These are phyloP conservation scores for Volucella inflata DNA, from an alignment of 2,888 invertebrate species.

Conservation along the genomic window DNA sequence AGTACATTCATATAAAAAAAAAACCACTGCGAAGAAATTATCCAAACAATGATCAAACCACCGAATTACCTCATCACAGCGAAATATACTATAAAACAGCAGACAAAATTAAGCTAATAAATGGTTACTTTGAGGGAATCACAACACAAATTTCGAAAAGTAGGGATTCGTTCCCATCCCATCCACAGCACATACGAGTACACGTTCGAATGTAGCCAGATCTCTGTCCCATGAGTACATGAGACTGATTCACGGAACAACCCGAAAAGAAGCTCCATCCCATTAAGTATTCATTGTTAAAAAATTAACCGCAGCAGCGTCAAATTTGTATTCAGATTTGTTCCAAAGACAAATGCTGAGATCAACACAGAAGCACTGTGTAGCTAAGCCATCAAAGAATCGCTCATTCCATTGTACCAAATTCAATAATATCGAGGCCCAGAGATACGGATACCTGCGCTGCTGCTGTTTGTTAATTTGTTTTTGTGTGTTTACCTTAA, in stretches of 20 bases:
- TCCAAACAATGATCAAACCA: not conserved
- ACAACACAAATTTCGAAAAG: conserved; percentile 28
- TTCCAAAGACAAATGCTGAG: conserved; percentile 56
- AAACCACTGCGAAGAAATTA: no score
- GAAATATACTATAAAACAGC: not conserved
- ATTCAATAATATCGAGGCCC: conserved; percentile 63
- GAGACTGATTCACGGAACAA: not conserved
- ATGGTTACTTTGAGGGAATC: conserved; percentile 38
- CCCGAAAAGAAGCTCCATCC: conserved; percentile 24
- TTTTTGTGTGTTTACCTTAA: conserved; percentile 26
- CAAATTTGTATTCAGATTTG: conserved; percentile 74
- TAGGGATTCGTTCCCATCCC: conserved; percentile 36
- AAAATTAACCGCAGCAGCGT: conserved; percentile 52
- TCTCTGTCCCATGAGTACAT: conserved; percentile 20
- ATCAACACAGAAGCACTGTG: conserved; percentile 10
- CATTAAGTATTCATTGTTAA: conserved; percentile 58
- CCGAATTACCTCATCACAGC: conserved; percentile 35
- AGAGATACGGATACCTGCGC: conserved; percentile 39
- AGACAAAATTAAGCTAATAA: conserved; percentile 29
- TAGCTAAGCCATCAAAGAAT: conserved; percentile 63
- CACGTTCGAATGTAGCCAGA: not conserved
- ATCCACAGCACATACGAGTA: not conserved
- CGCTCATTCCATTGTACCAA: conserved; percentile 68
- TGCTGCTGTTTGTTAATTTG: conserved; percentile 33
- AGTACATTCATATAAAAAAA: no score